A percentile compares a stretch with the other conserved stretches of the same genome.
Conservation (phyloP, 2,113 vertebrate species). For the Pteropus alecto region DNA sequence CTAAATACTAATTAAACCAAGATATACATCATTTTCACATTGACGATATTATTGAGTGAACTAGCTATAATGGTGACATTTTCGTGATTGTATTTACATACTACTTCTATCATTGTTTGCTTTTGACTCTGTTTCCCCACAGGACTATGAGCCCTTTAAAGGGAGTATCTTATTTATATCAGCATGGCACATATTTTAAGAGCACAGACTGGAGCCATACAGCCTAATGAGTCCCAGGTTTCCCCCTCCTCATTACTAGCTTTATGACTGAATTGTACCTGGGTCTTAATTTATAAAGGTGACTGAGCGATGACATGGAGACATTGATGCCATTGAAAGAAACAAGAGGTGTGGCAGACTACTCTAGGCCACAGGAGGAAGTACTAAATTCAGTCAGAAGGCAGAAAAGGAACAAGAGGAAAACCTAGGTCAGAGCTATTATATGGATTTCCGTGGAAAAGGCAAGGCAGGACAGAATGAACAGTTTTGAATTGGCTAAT, state of each 20-base stretch:
- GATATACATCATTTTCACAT: neutral
- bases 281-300: neutral
- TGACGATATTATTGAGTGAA: neutral
- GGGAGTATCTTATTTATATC: neutral
- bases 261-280: neutral
- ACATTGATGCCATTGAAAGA: neutral
- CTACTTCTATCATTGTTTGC: neutral
- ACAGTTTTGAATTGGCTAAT: neutral
- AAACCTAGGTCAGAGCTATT: too few relatives aligned
- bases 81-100: neutral
- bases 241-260: neutral
- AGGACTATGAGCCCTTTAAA: neutral
- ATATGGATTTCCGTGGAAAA: neutral
- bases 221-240: neutral
- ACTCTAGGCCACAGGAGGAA: neutral
- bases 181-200: neutral
- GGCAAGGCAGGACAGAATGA: neutral
- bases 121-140: neutral
- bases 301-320: neutral
- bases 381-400: neutral
- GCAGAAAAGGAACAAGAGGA: neutral
- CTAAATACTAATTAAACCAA: neutral
- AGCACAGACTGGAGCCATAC: neutral
- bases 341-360: neutral
- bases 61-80: accelerated